Conservation (phyloP, 2,797 vertebrate genomes). For the Benthosema pterotum region DNA sequence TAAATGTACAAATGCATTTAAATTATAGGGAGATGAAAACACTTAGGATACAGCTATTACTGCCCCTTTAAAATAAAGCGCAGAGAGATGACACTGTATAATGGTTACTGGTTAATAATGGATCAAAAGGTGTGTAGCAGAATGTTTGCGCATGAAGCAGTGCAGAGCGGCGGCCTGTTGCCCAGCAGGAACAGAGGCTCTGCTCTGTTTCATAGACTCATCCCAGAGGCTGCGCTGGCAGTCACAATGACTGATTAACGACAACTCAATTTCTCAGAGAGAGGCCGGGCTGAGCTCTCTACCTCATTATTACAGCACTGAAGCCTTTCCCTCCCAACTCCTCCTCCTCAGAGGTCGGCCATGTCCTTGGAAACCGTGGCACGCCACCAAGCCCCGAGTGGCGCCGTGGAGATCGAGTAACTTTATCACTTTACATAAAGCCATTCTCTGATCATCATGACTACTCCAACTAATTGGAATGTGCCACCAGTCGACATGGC, state of each 20-base stretch:
- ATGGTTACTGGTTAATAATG: no score
- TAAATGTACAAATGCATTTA: slow-evolving; percentile 33
- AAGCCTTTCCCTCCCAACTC: slow-evolving; percentile 23
- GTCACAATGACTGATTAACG: slow-evolving; percentile 59
- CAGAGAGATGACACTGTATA: no score
- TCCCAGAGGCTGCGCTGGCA: slow-evolving; percentile 43
- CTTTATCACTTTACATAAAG: slow-evolving; percentile 61
- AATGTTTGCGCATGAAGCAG: slow-evolving; percentile 28
- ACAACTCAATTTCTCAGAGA: slow-evolving; percentile 55
- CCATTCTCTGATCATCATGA: slow-evolving; percentile 29
- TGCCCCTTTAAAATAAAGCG: no score
- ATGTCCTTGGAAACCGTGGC: slow-evolving; percentile 69
- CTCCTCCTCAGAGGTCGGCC: slow-evolving; percentile 34
- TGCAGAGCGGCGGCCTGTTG: slow-evolving; percentile 29
- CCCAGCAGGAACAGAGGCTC: slow-evolving; percentile 44
- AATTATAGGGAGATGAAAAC: slow-evolving; percentile 28
- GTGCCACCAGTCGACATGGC: not conserved
- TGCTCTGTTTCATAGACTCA: slow-evolving; percentile 46
- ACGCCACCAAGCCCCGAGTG: slow-evolving; percentile 15
- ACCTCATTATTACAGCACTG: not conserved
- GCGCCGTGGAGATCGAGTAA: slow-evolving; percentile 44
- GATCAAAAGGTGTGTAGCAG: not conserved
- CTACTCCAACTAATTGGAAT: not conserved
- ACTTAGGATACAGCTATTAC: slow-evolving; percentile 10
- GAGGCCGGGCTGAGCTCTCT: slow-evolving; percentile 44